Conservation (phyloP, 2,113 vertebrate genomes). For the Pavo muticus region DNA sequence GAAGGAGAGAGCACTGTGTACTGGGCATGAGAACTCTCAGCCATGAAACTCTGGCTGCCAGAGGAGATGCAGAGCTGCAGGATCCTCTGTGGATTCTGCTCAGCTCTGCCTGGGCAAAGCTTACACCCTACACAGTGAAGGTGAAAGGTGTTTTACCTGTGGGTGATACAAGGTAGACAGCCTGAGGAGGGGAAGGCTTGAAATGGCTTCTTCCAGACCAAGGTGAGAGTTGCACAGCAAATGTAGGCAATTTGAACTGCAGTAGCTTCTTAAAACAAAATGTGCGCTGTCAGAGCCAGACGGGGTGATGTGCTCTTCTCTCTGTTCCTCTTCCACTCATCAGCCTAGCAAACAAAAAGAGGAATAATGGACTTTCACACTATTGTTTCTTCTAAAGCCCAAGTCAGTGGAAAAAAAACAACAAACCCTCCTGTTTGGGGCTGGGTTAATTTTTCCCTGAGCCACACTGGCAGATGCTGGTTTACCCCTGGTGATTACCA, state of each 20-base stretch:
- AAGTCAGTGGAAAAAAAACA: background rate
- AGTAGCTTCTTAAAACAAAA: constrained; percentile 1
- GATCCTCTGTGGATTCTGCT: background rate
- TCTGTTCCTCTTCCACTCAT: constrained; percentile 38
- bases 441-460: background rate
- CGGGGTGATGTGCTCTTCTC: background rate
- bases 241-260: background rate
- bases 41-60: fast-evolving
- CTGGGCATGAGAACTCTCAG: background rate
- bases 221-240: background rate
- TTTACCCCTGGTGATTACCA: background rate
- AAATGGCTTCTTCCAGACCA: background rate
- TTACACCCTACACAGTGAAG: background rate
- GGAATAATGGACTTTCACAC: background rate
- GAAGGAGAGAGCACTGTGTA: background rate
- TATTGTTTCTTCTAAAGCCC: background rate
- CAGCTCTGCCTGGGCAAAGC: background rate
- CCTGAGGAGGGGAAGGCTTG: background rate
- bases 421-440: background rate
- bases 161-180: background rate
- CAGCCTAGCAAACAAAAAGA: constrained; percentile 1
- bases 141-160: background rate
- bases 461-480: background rate
- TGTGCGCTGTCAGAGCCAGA: fast-evolving
- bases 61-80: background rate